These are phyloP conservation scores for Conomelus anceps DNA, from an alignment of 2,888 invertebrate species.

Conservation along the genomic window DNA sequence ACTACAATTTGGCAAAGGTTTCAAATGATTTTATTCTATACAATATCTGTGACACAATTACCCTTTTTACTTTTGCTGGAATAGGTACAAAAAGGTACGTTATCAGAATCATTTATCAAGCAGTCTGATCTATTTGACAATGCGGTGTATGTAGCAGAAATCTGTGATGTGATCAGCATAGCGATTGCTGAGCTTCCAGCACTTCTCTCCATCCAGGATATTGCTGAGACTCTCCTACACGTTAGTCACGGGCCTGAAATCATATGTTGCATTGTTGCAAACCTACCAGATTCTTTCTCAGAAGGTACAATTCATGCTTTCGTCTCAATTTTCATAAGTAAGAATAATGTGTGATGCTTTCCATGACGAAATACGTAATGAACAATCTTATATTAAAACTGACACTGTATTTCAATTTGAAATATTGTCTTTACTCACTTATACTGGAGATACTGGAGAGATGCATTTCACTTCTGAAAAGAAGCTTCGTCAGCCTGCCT, in stretches of 20 bases:
- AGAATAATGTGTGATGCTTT: too few relatives aligned
- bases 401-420: too few relatives aligned
- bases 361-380: conserved; percentile 3
- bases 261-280: conserved; percentile 86
- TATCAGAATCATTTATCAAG: conserved; percentile 48
- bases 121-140: conserved; percentile 91
- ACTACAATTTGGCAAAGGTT: too few relatives aligned
- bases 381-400: too few relatives aligned
- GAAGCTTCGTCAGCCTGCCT: too few relatives aligned
- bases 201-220: conserved; percentile 70
- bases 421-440: too few relatives aligned
- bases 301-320: conserved; percentile 55
- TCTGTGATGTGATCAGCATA: conserved; percentile 90
- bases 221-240: conserved; percentile 80
- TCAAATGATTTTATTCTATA: too few relatives aligned
- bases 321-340: neutral
- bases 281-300: conserved; percentile 86
- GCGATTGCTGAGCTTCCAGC: conserved; percentile 88
- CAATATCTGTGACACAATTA: too few relatives aligned
- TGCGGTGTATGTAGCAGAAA: conserved; percentile 90
- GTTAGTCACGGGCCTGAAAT: conserved; percentile 85
- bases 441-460: too few relatives aligned
- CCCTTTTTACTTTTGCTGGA: too few relatives aligned
- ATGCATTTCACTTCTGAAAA: too few relatives aligned
- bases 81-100: neutral